These are phyloP conservation scores for Amphimedon queenslandica DNA, from an alignment of 37 sponge, comb jelly and placozoan species.

Conservation along the genomic window DNA sequence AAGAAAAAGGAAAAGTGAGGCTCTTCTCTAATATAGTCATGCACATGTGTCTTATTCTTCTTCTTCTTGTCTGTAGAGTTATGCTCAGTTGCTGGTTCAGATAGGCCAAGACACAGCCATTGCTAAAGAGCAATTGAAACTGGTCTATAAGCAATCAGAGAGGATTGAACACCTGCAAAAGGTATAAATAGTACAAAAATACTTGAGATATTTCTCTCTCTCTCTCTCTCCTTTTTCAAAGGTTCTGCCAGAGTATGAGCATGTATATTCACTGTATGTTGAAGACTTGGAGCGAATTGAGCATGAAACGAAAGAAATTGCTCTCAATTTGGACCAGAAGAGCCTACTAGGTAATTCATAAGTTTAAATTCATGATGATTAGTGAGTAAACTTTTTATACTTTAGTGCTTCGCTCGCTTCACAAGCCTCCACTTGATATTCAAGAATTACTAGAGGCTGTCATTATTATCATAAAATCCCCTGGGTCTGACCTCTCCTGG, in stretches of 20 bases:
- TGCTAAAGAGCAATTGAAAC: slow-evolving; percentile 62
- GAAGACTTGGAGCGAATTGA: slow-evolving; percentile 30
- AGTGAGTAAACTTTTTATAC: neutral
- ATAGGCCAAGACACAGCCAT: slow-evolving; percentile 89
- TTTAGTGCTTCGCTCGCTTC: slow-evolving; percentile 62
- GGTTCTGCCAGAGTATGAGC: slow-evolving; percentile 76
- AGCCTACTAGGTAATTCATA: slow-evolving; percentile 23
- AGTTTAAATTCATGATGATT: neutral
- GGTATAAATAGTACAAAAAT: too few species aligned
- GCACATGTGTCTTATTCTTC: neutral
- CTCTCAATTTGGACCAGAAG: slow-evolving; percentile 39
- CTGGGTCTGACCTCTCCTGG: slow-evolving; percentile 88
- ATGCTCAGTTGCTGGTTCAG: slow-evolving; percentile 63
- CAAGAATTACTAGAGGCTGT: slow-evolving; percentile 80
- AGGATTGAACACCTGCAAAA: slow-evolving; percentile 71
- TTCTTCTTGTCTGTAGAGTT: slow-evolving; percentile 16
- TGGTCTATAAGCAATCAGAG: slow-evolving; percentile 55
- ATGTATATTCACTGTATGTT: slow-evolving; percentile 30
- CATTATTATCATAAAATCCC: slow-evolving; percentile 78
- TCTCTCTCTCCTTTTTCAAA: slow-evolving; percentile 1
- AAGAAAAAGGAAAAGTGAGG: slow-evolving; percentile 57
- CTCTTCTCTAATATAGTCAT: neutral
- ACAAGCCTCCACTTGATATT: slow-evolving; percentile 56
- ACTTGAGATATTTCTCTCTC: neutral
- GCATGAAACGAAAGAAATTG: slow-evolving; percentile 25